Evolutionary conservation across 2,888 invertebrate genomes (phyloP).

Genomic region (Parelbella ahira): DNA sequence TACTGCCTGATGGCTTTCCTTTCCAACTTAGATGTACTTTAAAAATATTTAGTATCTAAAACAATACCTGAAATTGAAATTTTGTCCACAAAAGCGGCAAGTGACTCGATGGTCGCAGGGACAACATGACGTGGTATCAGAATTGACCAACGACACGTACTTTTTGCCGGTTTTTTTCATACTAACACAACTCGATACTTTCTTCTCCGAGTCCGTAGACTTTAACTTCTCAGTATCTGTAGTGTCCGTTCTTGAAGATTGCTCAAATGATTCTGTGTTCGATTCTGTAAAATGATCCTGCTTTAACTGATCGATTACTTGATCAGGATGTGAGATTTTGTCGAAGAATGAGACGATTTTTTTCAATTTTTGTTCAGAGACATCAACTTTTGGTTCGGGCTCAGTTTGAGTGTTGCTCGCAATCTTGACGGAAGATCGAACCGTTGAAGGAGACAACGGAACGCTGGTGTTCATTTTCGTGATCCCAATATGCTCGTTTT

Average conservation of each 20-base stretch:
- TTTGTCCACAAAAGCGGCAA: slow-evolving; percentile 56
- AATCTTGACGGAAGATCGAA: slow-evolving; percentile 35
- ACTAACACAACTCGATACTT: slow-evolving; percentile 42
- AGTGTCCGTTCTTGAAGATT: slow-evolving; percentile 28
- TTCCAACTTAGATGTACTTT: too few relatives aligned
- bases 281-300: slow-evolving; percentile 46
- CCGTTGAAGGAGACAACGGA: slow-evolving; percentile 28
- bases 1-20: too few relatives aligned
- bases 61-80: slow-evolving; percentile 53
- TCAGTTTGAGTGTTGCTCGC: slow-evolving; percentile 59
- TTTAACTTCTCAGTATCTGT: slow-evolving; percentile 1
- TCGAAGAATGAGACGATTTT: slow-evolving; percentile 71
- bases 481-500: slow-evolving; percentile 65
- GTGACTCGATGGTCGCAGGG: slow-evolving; percentile 31
- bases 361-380: slow-evolving; percentile 62
- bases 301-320: slow-evolving; percentile 45
- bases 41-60: too few relatives aligned
- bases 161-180: slow-evolving; percentile 33
- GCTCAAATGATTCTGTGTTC: slow-evolving; percentile 36
- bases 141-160: slow-evolving; percentile 33
- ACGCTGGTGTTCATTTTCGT: slow-evolving; percentile 39
- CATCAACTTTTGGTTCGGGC: slow-evolving; percentile 40
- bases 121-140: slow-evolving; percentile 35
- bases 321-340: slow-evolving; percentile 52
- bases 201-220: slow-evolving; percentile 34